Evolutionary conservation across 2,888 invertebrate genomes (phyloP), one percentile per base, ranked within the genome.

Genomic region (Eristalinus sepulchralis): DNA sequence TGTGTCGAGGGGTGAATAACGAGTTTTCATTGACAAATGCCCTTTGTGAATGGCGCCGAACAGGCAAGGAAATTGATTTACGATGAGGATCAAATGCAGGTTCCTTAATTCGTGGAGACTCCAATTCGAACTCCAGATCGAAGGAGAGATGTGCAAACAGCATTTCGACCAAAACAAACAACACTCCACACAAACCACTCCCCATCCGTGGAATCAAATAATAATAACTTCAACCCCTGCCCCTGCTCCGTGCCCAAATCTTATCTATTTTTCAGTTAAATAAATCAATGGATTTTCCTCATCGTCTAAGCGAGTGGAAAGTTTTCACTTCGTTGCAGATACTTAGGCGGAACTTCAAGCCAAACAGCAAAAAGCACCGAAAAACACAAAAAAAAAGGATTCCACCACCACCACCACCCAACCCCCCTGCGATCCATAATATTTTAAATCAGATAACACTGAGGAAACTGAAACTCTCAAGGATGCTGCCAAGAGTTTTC

Each of bases 261-360:
- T 76, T 72, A 81, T 81, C 84, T 72, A 77, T 81, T 77, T 80
- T 71, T 76, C 80, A 67, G 71, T 76, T 76, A 80, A 80, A 81
- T 85, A 81, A 81, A 85, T 85, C 84, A 71, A 85, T 85, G 71
- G 72, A 72, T 72, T 81, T 63, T 63, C 79, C 67, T 62, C 72
- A 76, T 22, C 59, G 47, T 17, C 59, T 57, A 81, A 85, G 66
- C 75, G 70, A 75, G 75, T 75, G 70, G 68, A 84, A 85, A 85
- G 47, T 81, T 85, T 85, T 72, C 76, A 72, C 81, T 81, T 72
- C 81, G 76, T 53, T 85, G 84, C 81, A 81, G 76, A 81, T 76
- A 62, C 71, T 79, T 83, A 55, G 63, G 36, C 33, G 8, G 47
- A 8, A 47, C 47, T 17, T 17, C 47, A n/a, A 47, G 47, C 47